phyloP scores from a whole-genome alignment of 1,140 invertebrate species.

The Musca domestica region DNA sequence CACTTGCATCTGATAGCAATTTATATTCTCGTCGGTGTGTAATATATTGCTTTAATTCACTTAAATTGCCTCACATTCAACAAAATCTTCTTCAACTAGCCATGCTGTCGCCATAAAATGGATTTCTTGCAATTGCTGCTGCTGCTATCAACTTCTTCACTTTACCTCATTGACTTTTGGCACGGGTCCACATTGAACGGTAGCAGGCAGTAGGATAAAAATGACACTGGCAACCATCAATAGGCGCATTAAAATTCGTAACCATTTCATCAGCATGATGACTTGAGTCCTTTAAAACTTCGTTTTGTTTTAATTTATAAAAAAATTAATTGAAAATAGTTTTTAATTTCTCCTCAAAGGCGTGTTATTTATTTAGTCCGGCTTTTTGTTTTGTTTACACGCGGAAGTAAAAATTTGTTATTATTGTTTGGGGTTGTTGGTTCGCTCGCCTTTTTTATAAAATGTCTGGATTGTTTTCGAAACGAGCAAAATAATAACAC shows the following conservation, averaged over 20 bases:
- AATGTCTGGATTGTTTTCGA: no score
- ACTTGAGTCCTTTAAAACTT: background rate
- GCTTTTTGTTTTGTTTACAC: slow-evolving; percentile 1
- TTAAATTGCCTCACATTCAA: no score
- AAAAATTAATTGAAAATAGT: no score
- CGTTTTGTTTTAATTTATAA: no score
- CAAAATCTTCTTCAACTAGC: background rate
- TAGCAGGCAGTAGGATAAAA: slow-evolving; percentile 3
- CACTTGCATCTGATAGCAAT: no score
- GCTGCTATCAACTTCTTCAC: background rate
- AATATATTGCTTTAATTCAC: no score
- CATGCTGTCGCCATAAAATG: background rate
- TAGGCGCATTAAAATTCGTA: background rate
- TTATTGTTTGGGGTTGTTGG: background rate
- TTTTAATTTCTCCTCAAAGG: background rate
- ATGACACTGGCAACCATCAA: background rate
- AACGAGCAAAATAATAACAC: slow-evolving; percentile 7
- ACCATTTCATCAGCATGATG: background rate
- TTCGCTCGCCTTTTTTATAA: no score
- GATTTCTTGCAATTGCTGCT: no score
- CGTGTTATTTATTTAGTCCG: background rate
- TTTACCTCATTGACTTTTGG: slow-evolving; percentile 53
- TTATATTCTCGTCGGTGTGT: no score
- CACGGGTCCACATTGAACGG: slow-evolving; percentile 41
- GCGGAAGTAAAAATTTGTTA: slow-evolving; percentile 11